These are phyloP conservation scores for Hyaena hyaena DNA, from an alignment of 2,113 vertebrate genomes.

Conservation along the genomic window DNA sequence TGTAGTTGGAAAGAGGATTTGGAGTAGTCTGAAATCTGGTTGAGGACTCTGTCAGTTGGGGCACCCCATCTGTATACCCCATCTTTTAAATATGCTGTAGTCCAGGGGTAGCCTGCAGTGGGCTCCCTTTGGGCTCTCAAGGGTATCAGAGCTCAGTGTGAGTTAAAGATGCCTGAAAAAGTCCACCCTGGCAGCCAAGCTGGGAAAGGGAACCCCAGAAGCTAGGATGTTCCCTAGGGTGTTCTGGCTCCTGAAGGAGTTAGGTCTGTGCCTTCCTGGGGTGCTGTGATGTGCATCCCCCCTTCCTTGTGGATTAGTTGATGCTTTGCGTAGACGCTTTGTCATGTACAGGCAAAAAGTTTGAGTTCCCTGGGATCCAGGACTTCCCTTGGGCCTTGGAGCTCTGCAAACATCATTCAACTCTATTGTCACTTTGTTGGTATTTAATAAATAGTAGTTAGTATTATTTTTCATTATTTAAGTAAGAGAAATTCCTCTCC, in stretches of 20 bases:
- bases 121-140: not conserved
- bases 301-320: not conserved
- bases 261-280: not conserved
- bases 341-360: not conserved
- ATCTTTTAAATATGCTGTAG: not conserved
- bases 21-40: not conserved
- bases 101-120: not conserved
- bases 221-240: not conserved
- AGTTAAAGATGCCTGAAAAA: not conserved
- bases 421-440: not conserved
- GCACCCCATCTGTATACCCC: not conserved
- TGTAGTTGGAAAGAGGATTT: not conserved
- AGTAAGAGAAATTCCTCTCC: not conserved
- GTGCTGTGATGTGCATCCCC: not conserved
- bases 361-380: not conserved
- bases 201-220: no score
- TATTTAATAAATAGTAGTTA: slow-evolving; percentile 6
- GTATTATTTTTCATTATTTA: slow-evolving; percentile 21
- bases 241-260: not conserved
- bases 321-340: not conserved
- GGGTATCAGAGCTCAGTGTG: not conserved
- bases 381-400: not conserved
- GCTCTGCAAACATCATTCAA: not conserved
- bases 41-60: not conserved
- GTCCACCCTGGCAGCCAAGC: not conserved